A percentile compares a stretch with the other conserved stretches of the same genome.
phyloP scores from a whole-genome alignment of 1,140 invertebrate species.

The Camponotus floridanus region DNA sequence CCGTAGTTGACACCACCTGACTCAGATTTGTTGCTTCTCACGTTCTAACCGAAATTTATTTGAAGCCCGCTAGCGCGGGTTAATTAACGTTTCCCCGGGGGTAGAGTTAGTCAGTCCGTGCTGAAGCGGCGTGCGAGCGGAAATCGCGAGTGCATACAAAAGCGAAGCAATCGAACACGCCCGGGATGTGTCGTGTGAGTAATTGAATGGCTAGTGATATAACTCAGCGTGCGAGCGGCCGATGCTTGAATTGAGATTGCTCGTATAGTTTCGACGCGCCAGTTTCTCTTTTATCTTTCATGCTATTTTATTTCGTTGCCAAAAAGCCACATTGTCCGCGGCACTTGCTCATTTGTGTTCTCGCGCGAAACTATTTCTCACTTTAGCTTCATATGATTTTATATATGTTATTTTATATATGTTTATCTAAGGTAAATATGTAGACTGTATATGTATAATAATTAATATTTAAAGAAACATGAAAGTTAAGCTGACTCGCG shows the following conservation, averaged over 20 bases:
- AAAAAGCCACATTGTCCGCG: neutral
- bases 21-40: slow-evolving; percentile 86
- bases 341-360: neutral
- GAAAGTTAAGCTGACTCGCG: neutral
- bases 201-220: slow-evolving; percentile 44
- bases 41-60: slow-evolving; percentile 86
- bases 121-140: slow-evolving; percentile 13
- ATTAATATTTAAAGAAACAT: neutral
- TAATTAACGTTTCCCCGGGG: slow-evolving; percentile 82
- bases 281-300: slow-evolving; percentile 51
- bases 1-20: slow-evolving; percentile 85
- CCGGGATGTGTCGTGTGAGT: slow-evolving; percentile 35
- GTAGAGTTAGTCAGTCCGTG: slow-evolving; percentile 47
- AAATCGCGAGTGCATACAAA: slow-evolving; percentile 44
- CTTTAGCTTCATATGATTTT: neutral
- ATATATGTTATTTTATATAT: neutral
- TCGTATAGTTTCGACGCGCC: slow-evolving; percentile 21
- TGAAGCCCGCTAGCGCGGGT: slow-evolving; percentile 82
- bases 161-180: slow-evolving; percentile 60
- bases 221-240: slow-evolving; percentile 38
- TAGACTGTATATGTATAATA: neutral
- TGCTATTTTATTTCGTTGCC: neutral
- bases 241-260: slow-evolving; percentile 51
- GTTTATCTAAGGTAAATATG: neutral
- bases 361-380: neutral